Evolutionary conservation across 2,888 invertebrate species (phyloP).

Genomic region (Machimus rusticus): DNA sequence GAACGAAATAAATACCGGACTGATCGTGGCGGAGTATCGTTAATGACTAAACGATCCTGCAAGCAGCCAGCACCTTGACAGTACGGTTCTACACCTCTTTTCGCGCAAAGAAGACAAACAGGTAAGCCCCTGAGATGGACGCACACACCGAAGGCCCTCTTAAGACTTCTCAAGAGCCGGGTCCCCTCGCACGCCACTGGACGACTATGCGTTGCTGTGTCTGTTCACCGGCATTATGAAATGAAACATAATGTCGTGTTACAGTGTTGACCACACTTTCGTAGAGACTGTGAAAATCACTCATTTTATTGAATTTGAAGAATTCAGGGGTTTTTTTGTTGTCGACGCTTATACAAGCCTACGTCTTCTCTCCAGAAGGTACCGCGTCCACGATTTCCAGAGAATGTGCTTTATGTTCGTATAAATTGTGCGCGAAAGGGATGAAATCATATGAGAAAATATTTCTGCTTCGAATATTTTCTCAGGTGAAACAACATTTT

Average conservation of each 20-base stretch:
- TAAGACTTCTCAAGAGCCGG: background rate
- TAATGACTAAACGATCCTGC: constrained; percentile 33
- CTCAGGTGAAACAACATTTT: constrained; percentile 44
- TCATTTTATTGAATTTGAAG: constrained; percentile 38
- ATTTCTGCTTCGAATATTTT: constrained; percentile 40
- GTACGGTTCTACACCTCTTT: constrained; percentile 26
- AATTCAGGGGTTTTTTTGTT: constrained; percentile 33
- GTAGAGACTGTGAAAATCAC: constrained; percentile 10
- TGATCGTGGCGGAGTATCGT: constrained; percentile 36
- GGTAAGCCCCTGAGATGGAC: background rate
- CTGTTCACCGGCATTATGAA: background rate
- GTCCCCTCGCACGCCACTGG: constrained; percentile 25
- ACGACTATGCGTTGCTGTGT: background rate
- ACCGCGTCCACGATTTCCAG: constrained; percentile 3
- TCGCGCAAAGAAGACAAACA: constrained; percentile 5
- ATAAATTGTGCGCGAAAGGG: constrained; percentile 7
- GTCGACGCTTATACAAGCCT: constrained; percentile 1
- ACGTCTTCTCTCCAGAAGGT: constrained; percentile 6
- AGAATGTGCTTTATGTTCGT: constrained; percentile 39
- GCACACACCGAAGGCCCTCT: background rate
- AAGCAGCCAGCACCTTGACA: constrained; percentile 31
- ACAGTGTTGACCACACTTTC: constrained; percentile 18
- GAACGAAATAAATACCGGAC: constrained; percentile 24
- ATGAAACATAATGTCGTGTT: constrained; percentile 21
- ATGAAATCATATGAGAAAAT: constrained; percentile 22